Evolutionary conservation across 2,113 vertebrate genomes (phyloP).

Genomic region (Orycteropus afer): DNA sequence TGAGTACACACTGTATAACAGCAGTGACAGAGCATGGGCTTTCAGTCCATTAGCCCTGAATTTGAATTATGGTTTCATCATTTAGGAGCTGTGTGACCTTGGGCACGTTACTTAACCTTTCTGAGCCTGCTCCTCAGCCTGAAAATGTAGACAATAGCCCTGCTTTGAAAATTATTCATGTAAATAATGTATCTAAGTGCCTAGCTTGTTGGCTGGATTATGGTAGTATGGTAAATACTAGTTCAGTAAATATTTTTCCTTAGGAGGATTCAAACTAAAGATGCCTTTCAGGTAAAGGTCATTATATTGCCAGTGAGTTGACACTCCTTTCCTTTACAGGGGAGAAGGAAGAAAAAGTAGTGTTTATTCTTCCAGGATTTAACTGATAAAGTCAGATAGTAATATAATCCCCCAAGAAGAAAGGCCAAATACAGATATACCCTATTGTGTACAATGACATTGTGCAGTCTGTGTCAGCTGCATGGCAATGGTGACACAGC

Average conservation of each 20-base stretch:
- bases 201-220: background rate
- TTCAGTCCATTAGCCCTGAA: background rate
- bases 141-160: background rate
- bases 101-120: conserved; percentile 13
- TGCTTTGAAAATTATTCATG: conserved; percentile 20
- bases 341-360: conserved; percentile 34
- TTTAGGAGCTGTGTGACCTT: conserved; percentile 31
- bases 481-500: background rate
- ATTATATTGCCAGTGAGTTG: conserved; percentile 30
- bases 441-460: background rate
- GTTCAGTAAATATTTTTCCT: conserved; percentile 31
- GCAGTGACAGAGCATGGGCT: background rate
- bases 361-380: conserved; percentile 4
- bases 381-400: conserved; percentile 31
- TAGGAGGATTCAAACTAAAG: conserved; percentile 46
- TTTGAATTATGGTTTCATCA: background rate
- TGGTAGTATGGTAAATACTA: conserved; percentile 42
- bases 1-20: background rate
- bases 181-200: background rate
- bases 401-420: conserved; percentile 27
- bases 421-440: background rate
- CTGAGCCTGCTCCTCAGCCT: background rate
- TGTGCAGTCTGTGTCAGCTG: background rate
- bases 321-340: conserved; percentile 25
- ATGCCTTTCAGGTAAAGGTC: conserved; percentile 39